These are phyloP conservation scores for Stratiomys singularior DNA, from an alignment of 2,888 invertebrate genomes.

Conservation along the genomic window DNA sequence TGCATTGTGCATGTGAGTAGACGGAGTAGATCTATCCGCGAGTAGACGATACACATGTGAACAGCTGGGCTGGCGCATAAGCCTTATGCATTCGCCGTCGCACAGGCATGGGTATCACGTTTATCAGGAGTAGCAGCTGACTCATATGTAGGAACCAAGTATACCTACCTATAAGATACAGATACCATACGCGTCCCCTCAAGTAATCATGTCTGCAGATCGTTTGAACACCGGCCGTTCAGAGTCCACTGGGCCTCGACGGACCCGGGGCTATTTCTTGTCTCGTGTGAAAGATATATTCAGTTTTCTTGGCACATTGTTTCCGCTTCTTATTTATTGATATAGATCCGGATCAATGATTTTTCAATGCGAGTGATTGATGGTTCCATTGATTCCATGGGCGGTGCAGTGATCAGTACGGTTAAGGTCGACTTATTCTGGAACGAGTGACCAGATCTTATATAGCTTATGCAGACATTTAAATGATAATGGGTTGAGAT, in stretches of 20 bases:
- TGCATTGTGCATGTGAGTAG: not conserved
- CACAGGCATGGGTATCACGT: not conserved
- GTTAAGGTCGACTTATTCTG: not conserved
- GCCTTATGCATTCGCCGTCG: not conserved
- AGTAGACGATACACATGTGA: conserved; percentile 2
- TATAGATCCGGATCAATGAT: conserved; percentile 30
- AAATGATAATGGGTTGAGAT: not conserved
- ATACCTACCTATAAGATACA: not conserved
- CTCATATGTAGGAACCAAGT: not conserved
- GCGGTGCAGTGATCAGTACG: not conserved
- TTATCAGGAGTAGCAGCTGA: not conserved
- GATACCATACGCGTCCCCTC: not conserved
- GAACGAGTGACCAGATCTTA: too few relatives aligned
- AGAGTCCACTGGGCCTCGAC: not conserved
- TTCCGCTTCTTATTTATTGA: conserved; percentile 17
- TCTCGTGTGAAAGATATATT: not conserved
- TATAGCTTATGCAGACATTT: too few relatives aligned
- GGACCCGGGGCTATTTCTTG: not conserved
- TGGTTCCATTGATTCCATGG: too few relatives aligned
- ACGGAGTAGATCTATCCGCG: not conserved
- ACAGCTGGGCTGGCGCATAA: not conserved
- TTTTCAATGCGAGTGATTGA: not conserved
- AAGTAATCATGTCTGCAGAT: not conserved
- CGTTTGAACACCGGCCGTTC: not conserved
- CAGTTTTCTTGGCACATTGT: not conserved